Evolutionary conservation across 1,140 invertebrate species (phyloP).

Genomic region (Physella acuta): DNA sequence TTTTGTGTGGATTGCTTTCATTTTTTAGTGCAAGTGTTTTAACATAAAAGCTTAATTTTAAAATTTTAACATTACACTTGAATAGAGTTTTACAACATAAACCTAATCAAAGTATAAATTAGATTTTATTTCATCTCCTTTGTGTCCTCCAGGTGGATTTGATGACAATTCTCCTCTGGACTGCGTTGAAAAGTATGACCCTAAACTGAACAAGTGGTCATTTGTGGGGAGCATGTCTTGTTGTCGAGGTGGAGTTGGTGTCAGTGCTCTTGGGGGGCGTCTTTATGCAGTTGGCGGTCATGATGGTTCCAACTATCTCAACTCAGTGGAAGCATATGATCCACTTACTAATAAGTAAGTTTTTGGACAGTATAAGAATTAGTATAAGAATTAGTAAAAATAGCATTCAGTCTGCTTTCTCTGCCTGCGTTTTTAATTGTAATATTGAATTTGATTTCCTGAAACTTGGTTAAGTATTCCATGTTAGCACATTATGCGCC

Average conservation of each 20-base stretch:
- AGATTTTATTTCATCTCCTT: too few relatives aligned
- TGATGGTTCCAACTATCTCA: conserved; percentile 60
- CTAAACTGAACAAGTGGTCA: conserved; percentile 61
- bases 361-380: neutral
- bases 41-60: too few relatives aligned
- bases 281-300: conserved; percentile 62
- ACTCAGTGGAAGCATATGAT: conserved; percentile 61
- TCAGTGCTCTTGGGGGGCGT: conserved; percentile 52
- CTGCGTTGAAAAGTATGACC: conserved; percentile 65
- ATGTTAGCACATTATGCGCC: too few relatives aligned
- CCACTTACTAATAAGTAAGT: conserved; percentile 49
- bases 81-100: too few relatives aligned
- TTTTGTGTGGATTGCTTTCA: too few relatives aligned
- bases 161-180: conserved; percentile 76
- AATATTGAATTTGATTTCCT: too few relatives aligned
- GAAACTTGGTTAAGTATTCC: too few relatives aligned
- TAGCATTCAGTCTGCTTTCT: too few relatives aligned
- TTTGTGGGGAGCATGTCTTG: conserved; percentile 68
- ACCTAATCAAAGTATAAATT: too few relatives aligned
- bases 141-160: conserved; percentile 72
- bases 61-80: too few relatives aligned
- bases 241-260: conserved; percentile 59
- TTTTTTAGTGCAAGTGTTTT: too few relatives aligned
- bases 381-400: neutral
- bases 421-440: too few relatives aligned